Conservation (phyloP, 1,140 invertebrate species). For the Ectropis grisescens region DNA sequence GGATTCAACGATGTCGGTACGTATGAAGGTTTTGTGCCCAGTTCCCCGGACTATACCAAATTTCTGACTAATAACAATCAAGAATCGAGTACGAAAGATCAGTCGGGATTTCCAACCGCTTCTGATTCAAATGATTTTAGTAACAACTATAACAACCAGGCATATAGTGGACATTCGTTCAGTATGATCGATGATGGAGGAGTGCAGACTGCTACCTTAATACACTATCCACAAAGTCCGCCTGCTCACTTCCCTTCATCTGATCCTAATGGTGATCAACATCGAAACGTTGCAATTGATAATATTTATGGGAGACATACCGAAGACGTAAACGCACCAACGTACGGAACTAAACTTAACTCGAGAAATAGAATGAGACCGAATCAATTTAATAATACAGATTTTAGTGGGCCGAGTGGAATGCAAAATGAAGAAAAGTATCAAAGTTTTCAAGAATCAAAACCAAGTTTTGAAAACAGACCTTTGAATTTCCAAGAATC, state of each 20-base stretch:
- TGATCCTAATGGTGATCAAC: conserved; percentile 14
- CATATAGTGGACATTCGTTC: conserved; percentile 17
- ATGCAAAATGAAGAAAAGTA: conserved; percentile 13
- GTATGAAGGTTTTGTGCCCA: conserved; percentile 50
- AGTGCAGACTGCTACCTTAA: conserved; percentile 21
- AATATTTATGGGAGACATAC: conserved; percentile 10
- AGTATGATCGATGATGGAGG: conserved; percentile 13
- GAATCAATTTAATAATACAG: conserved; percentile 28
- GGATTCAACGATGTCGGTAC: conserved; percentile 53
- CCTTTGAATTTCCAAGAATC: no score
- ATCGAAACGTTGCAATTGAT: conserved; percentile 17
- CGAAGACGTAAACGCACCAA: conserved; percentile 27
- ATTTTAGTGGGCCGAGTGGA: conserved; percentile 17
- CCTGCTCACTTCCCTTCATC: conserved; percentile 28
- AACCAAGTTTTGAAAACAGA: no score
- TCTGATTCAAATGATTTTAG: conserved; percentile 30
- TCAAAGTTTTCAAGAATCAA: conserved; percentile 6
- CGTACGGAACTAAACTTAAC: conserved; percentile 49
- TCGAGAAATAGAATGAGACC: conserved; percentile 31
- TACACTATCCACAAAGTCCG: conserved; percentile 24
- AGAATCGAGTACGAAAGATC: conserved; percentile 39
- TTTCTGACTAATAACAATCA: conserved; percentile 29
- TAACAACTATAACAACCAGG: conserved; percentile 21
- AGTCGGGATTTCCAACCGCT: conserved; percentile 49
- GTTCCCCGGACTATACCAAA: conserved; percentile 43